Base-by-base conservation (phyloP, 2,888 invertebrate genomes). In the Drosophila mimica region DNA sequence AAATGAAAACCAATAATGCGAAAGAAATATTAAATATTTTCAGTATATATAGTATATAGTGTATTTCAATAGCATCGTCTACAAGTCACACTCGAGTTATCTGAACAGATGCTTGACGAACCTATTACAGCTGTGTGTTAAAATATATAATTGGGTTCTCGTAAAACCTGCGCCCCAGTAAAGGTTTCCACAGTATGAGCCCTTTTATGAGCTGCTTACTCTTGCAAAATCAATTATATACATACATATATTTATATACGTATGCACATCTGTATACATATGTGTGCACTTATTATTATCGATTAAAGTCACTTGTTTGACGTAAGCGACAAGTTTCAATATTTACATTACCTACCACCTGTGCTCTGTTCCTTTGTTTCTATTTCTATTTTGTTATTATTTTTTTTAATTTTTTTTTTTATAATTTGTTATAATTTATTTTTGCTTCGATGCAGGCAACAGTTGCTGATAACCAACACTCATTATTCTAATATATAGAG, bases 241-340 rank as follows among this genome's bases (percentile, higher is more conserved):
- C 13, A 62, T 9, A 20, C 43, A 33, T 25, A 25, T 36, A 36
- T 46, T 52, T 31, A 38, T 36, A 65, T 48, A 25, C 1, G 15
- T 6, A 17, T 20, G 38, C 15, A 30, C 33, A 31, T 13, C 2
- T 49, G 20, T 38, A 40, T 31, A 46, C 49, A 38, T 31, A 38
- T 51, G 31, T 66, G 30, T 51, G 25, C 7, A 30, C 31, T 30
- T 28, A 48, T 17, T 31, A 40, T 31, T 70, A 74, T 75, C 46
- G 63, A 75, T 72, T 54, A 43, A 49, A 79, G 65, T 69, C 49
- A 57, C 46, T 71, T 20, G 59, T 40, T 76, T 76, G 64, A 76
- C 76, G 76, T 48, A 76, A 53, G 53, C 43, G 49, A 25, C 49
- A 46, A 67, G 67, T 64, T 54, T 58, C 52, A 71, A 76, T 72